phyloP scores from a whole-genome alignment of 1,140 invertebrate genomes.

The Hylaeus anthracinus region DNA sequence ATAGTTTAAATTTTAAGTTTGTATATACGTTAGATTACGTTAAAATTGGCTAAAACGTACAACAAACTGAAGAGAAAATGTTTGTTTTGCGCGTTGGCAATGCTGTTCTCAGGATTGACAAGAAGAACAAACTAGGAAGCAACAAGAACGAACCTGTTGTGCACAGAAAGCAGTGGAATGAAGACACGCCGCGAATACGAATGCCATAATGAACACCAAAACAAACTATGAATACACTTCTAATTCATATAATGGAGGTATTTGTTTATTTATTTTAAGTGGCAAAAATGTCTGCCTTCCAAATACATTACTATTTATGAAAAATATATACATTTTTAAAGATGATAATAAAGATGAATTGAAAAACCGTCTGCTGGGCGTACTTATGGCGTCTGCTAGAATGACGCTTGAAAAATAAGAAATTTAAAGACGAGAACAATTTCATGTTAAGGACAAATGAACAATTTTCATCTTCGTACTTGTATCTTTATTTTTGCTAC shows the following conservation, averaged over 20 bases:
- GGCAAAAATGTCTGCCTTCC: background rate
- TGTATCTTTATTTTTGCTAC: background rate
- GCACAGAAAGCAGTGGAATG: constrained; percentile 52
- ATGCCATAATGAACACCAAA: constrained; percentile 64
- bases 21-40: too few species aligned
- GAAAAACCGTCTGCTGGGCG: constrained; percentile 79
- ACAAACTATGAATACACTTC: constrained; percentile 56
- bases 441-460: background rate
- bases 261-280: constrained; percentile 7
- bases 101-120: constrained; percentile 52
- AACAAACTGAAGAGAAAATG: background rate
- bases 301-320: background rate
- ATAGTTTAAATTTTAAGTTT: too few species aligned
- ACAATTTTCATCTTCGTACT: constrained; percentile 15
- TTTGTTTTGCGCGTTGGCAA: constrained; percentile 42
- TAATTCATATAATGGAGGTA: constrained; percentile 57
- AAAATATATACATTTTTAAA: constrained; percentile 15
- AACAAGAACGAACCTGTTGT: constrained; percentile 63
- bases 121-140: constrained; percentile 54
- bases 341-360: constrained; percentile 36
- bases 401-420: constrained; percentile 63
- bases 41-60: too few species aligned
- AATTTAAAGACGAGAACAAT: constrained; percentile 2
- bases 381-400: constrained; percentile 80
- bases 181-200: constrained; percentile 48